Percentiles rank a stretch among this genome's conserved stretches.
Conservation (phyloP, 1,140 invertebrate genomes). For the Orius laevigatus region DNA sequence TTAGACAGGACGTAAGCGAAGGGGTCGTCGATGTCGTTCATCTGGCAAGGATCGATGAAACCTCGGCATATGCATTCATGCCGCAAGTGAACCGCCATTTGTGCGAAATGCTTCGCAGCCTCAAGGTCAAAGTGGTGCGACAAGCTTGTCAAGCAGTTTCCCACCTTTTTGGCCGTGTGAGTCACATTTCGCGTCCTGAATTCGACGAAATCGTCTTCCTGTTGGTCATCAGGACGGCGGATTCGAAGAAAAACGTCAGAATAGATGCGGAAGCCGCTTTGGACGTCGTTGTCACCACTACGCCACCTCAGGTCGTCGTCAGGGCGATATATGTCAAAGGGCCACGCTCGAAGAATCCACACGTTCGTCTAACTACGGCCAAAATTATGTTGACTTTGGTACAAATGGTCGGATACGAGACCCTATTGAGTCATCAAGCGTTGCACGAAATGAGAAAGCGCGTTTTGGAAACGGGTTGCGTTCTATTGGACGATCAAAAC, state of each 20-base stretch:
- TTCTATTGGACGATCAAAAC: not conserved
- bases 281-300: not conserved
- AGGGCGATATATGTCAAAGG: not conserved
- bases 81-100: not conserved
- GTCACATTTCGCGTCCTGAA: not conserved
- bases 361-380: not conserved
- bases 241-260: not conserved
- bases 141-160: slow-evolving; percentile 1
- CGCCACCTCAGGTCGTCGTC: slow-evolving; percentile 1
- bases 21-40: slow-evolving; percentile 3
- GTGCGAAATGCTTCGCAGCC: not conserved
- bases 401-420: not conserved
- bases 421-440: not conserved
- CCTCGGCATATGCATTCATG: not conserved
- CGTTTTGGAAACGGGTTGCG: not conserved
- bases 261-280: not conserved
- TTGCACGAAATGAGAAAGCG: not conserved
- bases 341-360: not conserved
- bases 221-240: not conserved
- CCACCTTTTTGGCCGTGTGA: slow-evolving; percentile 1
- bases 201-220: slow-evolving; percentile 2
- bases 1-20: not conserved
- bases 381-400: not conserved
- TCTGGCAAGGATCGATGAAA: not conserved
- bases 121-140: not conserved